A percentile compares a stretch with the other conserved stretches of the same genome.
Evolutionary conservation across 2,888 invertebrate species (phyloP).

Genomic region (Andrena camellia): DNA sequence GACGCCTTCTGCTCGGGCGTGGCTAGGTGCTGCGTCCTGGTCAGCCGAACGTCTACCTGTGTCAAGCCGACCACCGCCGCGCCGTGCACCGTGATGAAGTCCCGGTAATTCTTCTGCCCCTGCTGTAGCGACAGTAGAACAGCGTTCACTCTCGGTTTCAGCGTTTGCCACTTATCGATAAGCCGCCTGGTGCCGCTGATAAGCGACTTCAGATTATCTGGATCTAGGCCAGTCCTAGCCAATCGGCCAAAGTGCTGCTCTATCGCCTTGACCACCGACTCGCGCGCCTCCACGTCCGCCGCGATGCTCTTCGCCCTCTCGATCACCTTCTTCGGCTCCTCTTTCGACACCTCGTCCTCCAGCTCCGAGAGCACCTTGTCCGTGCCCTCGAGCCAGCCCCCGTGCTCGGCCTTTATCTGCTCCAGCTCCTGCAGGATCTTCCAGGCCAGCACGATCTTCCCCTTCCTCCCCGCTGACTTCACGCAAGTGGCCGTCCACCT

Average conservation of each 20-base stretch:
- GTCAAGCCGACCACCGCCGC: conserved; percentile 90
- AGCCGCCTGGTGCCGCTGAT: conserved; percentile 87
- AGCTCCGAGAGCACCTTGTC: conserved; percentile 88
- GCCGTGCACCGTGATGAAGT: conserved; percentile 90
- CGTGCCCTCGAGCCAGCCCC: conserved; percentile 88
- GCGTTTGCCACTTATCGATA: conserved; percentile 89
- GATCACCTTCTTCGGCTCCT: conserved; percentile 87
- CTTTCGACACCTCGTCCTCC: conserved; percentile 87
- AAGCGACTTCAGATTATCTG: conserved; percentile 89
- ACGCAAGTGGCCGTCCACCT: conserved; percentile 93
- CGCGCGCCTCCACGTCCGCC: conserved; percentile 87
- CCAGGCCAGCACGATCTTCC: conserved; percentile 88
- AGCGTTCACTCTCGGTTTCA: conserved; percentile 87
- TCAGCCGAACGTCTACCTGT: conserved; percentile 90
- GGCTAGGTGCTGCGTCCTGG: conserved; percentile 89
- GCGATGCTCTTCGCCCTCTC: conserved; percentile 87
- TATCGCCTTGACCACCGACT: conserved; percentile 87
- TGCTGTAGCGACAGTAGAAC: conserved; percentile 87
- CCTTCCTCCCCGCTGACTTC: conserved; percentile 90
- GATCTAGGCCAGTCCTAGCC: conserved; percentile 89
- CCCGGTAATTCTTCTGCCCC: conserved; percentile 88
- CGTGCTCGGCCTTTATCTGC: conserved; percentile 87
- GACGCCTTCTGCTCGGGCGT: conserved; percentile 85
- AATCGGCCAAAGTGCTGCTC: conserved; percentile 90
- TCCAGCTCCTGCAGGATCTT: conserved; percentile 88